Percentiles rank a stretch among this genome's conserved stretches.
phyloP scores from a whole-genome alignment of 2,797 vertebrate genomes.

The Hoplostethus atlanticus region DNA sequence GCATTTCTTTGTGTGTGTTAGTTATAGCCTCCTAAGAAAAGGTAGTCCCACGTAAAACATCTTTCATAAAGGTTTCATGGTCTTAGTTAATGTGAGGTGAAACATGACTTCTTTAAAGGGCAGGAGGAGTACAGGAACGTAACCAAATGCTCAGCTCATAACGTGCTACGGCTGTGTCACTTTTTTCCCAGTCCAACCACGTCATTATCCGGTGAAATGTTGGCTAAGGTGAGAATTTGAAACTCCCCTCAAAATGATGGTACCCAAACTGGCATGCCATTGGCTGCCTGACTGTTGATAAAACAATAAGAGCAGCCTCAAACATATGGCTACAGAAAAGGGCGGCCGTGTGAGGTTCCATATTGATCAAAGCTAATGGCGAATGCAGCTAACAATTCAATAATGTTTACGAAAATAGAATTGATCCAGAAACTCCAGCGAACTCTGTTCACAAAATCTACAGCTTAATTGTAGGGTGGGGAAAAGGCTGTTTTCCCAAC shows the following conservation, averaged over 20 bases:
- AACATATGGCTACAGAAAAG: conserved; percentile 24
- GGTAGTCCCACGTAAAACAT: conserved; percentile 14
- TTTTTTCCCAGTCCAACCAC: conserved; percentile 23
- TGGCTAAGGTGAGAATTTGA: conserved; percentile 28
- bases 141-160: conserved; percentile 10
- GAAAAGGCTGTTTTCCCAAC: conserved; percentile 37
- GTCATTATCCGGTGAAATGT: conserved; percentile 21
- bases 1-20: conserved; percentile 6
- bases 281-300: conserved; percentile 19
- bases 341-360: conserved; percentile 35
- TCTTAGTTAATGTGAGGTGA: conserved; percentile 24
- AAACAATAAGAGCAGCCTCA: background rate
- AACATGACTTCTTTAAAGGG: conserved; percentile 17
- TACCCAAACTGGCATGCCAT: conserved; percentile 19
- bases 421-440: conserved; percentile 32
- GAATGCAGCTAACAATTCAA: conserved; percentile 50
- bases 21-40: conserved; percentile 9
- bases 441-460: conserved; percentile 35
- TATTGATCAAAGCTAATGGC: conserved; percentile 52
- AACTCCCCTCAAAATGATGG: conserved; percentile 23
- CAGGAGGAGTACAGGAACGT: conserved; percentile 16
- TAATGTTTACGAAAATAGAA: background rate
- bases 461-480: conserved; percentile 23
- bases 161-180: conserved; percentile 32
- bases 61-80: conserved; percentile 11